Evolutionary conservation across 2,113 vertebrate genomes (phyloP).

Genomic region (Nesogale talazaci): DNA sequence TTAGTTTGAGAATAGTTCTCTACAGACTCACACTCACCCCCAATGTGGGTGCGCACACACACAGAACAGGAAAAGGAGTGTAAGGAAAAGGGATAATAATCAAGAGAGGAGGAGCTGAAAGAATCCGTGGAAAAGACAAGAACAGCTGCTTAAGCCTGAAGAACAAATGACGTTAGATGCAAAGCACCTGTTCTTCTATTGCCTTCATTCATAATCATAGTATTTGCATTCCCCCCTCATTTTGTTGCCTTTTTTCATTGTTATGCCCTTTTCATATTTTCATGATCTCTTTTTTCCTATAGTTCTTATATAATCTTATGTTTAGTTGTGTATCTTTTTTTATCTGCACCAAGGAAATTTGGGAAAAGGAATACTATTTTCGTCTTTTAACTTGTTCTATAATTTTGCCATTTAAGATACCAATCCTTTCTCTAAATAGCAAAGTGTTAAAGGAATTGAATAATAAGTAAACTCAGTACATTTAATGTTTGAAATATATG

Average conservation of each 20-base stretch:
- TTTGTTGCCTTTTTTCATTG: background rate
- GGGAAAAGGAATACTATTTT: background rate
- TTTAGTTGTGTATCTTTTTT: constrained; percentile 26
- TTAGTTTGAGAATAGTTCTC: background rate
- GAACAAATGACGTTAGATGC: background rate
- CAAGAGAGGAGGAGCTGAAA: background rate
- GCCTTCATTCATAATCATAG: background rate
- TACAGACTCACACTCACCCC: background rate
- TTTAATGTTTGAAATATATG: background rate
- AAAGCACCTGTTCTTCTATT: background rate
- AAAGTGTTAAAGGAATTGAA: background rate
- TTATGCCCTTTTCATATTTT: background rate
- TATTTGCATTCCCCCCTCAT: background rate
- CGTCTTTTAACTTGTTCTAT: background rate
- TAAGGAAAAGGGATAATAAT: background rate
- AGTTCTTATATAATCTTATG: background rate
- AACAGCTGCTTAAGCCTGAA: background rate
- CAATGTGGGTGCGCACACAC: background rate
- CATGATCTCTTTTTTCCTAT: background rate
- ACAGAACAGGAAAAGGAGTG: background rate
- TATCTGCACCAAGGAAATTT: background rate
- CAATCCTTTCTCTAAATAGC: background rate
- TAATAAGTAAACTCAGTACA: background rate
- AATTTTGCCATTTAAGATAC: background rate
- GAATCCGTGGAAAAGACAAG: background rate